Evolutionary conservation across 2,888 invertebrate genomes (phyloP).

Genomic region (Rambutsinella grinnellia): DNA sequence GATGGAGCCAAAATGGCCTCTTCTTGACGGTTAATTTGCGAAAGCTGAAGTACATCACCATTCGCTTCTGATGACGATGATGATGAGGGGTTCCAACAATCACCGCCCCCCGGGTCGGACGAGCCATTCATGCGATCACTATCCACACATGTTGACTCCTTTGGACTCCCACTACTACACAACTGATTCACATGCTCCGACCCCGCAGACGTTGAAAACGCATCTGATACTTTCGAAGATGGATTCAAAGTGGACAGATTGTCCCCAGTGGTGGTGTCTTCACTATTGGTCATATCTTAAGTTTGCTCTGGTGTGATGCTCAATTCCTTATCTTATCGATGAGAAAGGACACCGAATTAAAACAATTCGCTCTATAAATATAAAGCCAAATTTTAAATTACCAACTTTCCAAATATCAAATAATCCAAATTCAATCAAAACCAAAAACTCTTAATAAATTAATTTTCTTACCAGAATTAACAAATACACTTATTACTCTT

Average conservation of each 20-base stretch:
- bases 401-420: no score
- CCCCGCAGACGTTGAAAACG: constrained; percentile 11
- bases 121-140: constrained; percentile 16
- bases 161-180: constrained; percentile 13
- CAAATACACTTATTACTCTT: no score
- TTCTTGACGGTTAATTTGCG: background rate
- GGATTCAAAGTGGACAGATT: constrained; percentile 52
- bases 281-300: constrained; percentile 63
- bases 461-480: no score
- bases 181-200: constrained; percentile 29
- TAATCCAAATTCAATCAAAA: no score
- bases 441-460: no score
- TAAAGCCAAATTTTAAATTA: no score
- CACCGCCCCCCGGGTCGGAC: background rate
- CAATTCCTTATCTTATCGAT: no score
- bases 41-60: background rate
- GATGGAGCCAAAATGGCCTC: background rate
- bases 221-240: constrained; percentile 47
- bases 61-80: background rate
- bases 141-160: constrained; percentile 14
- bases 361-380: no score
- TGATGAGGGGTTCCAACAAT: background rate
- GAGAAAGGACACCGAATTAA: no score
- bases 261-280: constrained; percentile 59
- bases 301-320: no score